Evolutionary conservation across 2,888 invertebrate species (phyloP).

Genomic region (Apamea anceps): DNA sequence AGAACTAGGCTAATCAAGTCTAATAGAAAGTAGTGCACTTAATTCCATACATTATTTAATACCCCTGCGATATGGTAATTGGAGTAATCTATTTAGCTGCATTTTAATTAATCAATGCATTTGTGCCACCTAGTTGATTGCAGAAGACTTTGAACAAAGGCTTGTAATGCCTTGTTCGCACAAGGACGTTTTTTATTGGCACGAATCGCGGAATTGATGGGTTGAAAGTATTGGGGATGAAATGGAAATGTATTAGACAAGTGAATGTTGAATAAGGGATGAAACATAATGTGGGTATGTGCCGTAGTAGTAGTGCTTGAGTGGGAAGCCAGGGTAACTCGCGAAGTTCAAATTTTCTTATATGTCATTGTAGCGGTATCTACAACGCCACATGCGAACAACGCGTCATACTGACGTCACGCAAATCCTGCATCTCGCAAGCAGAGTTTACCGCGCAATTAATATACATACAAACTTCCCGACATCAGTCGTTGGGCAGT

Average conservation of each 20-base stretch:
- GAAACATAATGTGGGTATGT: not conserved
- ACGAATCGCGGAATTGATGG: not conserved
- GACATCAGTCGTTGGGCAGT: too few species aligned
- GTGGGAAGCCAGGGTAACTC: not conserved
- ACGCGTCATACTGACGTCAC: too few species aligned
- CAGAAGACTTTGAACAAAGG: conserved; percentile 37
- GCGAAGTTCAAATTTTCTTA: not conserved
- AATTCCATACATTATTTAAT: conserved; percentile 59
- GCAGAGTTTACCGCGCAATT: too few species aligned
- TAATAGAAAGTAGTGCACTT: conserved; percentile 56
- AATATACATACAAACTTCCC: too few species aligned
- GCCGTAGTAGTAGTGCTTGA: not conserved
- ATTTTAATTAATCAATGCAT: conserved; percentile 60
- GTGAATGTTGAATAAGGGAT: not conserved
- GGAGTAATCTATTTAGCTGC: conserved; percentile 54
- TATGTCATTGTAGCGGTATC: too few species aligned
- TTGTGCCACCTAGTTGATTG: conserved; percentile 40
- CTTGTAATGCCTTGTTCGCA: not conserved
- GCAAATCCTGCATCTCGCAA: too few species aligned
- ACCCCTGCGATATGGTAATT: conserved; percentile 60
- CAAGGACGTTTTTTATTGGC: not conserved
- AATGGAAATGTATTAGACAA: not conserved
- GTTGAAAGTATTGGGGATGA: not conserved
- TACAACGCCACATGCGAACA: too few species aligned
- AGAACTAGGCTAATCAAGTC: conserved; percentile 44